Percentiles rank a stretch among this genome's conserved stretches.
These are phyloP conservation scores for Lacerta agilis DNA, from an alignment of 2,797 vertebrate genomes.

Conservation along the genomic window DNA sequence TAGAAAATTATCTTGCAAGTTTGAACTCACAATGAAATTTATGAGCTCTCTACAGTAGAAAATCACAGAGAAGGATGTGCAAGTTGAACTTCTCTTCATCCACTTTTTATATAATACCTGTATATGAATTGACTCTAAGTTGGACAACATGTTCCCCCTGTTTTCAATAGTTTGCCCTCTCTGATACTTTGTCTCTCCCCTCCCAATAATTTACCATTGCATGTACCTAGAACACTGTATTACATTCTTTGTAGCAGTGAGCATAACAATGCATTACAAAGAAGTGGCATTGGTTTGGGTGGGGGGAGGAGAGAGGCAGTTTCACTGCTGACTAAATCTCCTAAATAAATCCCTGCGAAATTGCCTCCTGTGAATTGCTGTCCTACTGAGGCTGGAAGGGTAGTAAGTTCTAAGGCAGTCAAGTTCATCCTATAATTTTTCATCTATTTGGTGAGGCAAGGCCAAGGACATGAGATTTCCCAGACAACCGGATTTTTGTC, in stretches of 20 bases:
- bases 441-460: background rate
- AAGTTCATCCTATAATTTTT: slow-evolving; percentile 5
- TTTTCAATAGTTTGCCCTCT: background rate
- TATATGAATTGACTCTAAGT: background rate
- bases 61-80: background rate
- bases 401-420: slow-evolving; percentile 31
- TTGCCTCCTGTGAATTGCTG: slow-evolving; percentile 9
- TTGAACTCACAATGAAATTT: background rate
- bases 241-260: background rate
- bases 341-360: slow-evolving; percentile 35
- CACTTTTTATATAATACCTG: background rate
- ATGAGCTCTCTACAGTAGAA: background rate
- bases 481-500: slow-evolving; percentile 46
- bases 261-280: background rate
- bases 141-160: background rate
- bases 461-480: slow-evolving; percentile 20
- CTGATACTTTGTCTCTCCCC: background rate
- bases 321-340: background rate
- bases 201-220: background rate
- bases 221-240: background rate
- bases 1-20: background rate
- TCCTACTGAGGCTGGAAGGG: slow-evolving; percentile 20
- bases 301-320: background rate
- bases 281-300: background rate
- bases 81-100: background rate